Percentiles rank a stretch among this genome's conserved stretches.
phyloP scores from a whole-genome alignment of 2,113 vertebrate species.

The Synchiropus splendidus region DNA sequence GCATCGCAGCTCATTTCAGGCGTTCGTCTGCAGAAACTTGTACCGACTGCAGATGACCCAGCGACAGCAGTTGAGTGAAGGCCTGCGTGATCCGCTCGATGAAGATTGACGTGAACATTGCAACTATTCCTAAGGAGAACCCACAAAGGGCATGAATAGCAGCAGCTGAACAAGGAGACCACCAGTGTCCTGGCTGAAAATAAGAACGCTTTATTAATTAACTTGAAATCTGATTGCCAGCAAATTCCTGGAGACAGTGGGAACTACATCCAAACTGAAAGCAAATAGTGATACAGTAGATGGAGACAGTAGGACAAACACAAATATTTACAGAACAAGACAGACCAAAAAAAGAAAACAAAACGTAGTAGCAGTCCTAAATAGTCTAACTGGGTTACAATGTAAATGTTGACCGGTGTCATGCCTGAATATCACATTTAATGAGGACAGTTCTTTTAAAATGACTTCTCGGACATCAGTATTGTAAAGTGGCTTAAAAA shows the following conservation, averaged over 20 bases:
- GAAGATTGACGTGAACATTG: no score
- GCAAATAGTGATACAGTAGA: slow-evolving; percentile 3
- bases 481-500: slow-evolving; percentile 41
- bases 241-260: slow-evolving; percentile 62
- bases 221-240: slow-evolving; percentile 76
- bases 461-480: slow-evolving; percentile 25
- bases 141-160: slow-evolving; percentile 3
- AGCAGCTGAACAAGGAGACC: no score
- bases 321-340: slow-evolving; percentile 71
- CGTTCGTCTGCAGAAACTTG: no score
- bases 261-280: slow-evolving; percentile 66
- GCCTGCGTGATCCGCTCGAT: no score
- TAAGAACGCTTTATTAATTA: slow-evolving; percentile 73
- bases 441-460: slow-evolving; percentile 35
- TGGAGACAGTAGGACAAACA: slow-evolving; percentile 46
- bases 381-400: slow-evolving; percentile 52
- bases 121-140: no score
- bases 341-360: slow-evolving; percentile 33
- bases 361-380: slow-evolving; percentile 63
- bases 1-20: no score
- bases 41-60: no score
- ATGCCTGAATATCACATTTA: slow-evolving; percentile 56
- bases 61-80: no score
- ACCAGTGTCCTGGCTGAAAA: slow-evolving; percentile 63
- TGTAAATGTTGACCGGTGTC: slow-evolving; percentile 57